These are phyloP conservation scores for Lissonota sp. DNA, from an alignment of 2,888 invertebrate species.

Conservation along the genomic window DNA sequence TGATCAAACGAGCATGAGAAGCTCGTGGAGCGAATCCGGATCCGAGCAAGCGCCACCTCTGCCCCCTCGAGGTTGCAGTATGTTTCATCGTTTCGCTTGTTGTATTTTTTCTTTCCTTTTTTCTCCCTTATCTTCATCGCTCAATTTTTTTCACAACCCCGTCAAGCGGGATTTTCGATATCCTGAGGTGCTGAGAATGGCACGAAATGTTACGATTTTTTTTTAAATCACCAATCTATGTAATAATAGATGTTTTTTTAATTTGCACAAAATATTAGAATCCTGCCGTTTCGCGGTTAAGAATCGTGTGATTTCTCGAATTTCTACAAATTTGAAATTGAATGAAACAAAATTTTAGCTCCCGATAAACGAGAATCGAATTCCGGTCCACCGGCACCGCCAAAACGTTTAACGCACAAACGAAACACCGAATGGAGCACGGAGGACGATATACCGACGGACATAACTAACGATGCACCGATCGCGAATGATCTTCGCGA, in stretches of 20 bases:
- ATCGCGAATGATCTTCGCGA: slow-evolving; percentile 85
- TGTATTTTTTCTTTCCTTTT: neutral
- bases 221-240: too few relatives aligned
- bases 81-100: slow-evolving; percentile 65
- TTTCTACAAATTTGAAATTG: too few relatives aligned
- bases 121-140: neutral
- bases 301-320: too few relatives aligned
- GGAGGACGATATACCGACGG: slow-evolving; percentile 75
- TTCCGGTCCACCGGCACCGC: slow-evolving; percentile 84
- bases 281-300: too few relatives aligned
- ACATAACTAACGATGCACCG: slow-evolving; percentile 44
- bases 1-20: slow-evolving; percentile 84
- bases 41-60: slow-evolving; percentile 89
- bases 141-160: too few relatives aligned
- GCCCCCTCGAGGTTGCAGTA: slow-evolving; percentile 92
- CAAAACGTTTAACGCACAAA: slow-evolving; percentile 82
- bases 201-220: too few relatives aligned
- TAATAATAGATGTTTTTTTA: too few relatives aligned
- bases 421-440: slow-evolving; percentile 79
- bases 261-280: too few relatives aligned
- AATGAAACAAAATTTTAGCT: slow-evolving; percentile 76
- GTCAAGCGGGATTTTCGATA: too few relatives aligned
- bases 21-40: slow-evolving; percentile 86
- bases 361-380: slow-evolving; percentile 86
- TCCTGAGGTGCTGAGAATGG: too few relatives aligned